Evolutionary conservation across 2,797 vertebrate genomes (phyloP).

Genomic region (Sciurus carolinensis): DNA sequence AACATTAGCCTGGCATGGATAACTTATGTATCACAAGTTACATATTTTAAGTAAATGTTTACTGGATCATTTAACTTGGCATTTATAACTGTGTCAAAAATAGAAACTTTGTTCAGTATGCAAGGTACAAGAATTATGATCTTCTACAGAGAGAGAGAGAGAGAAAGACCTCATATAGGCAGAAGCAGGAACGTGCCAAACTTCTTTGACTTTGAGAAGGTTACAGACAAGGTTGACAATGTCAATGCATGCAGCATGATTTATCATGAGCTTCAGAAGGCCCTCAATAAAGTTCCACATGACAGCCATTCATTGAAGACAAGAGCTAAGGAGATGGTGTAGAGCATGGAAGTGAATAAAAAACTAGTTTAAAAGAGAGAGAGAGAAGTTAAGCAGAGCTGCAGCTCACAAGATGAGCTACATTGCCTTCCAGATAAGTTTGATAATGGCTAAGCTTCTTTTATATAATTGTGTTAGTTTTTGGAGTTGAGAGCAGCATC

Average conservation of each 20-base stretch:
- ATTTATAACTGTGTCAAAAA: constrained; percentile 88
- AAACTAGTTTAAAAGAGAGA: constrained; percentile 77
- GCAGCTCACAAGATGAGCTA: constrained; percentile 72
- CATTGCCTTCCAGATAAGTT: constrained; percentile 69
- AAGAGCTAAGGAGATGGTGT: constrained; percentile 84
- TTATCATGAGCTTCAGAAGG: constrained; percentile 90
- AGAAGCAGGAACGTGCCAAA: constrained; percentile 80
- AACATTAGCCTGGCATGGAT: constrained; percentile 83
- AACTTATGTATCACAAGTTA: constrained; percentile 86
- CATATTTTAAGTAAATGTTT: constrained; percentile 89
- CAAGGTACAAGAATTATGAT: constrained; percentile 82
- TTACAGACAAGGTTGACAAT: constrained; percentile 88
- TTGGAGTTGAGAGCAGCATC: constrained; percentile 63
- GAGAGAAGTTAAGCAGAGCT: constrained; percentile 67
- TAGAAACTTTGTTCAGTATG: constrained; percentile 84
- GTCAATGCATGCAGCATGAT: constrained; percentile 87
- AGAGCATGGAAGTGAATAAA: constrained; percentile 85
- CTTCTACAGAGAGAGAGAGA: constrained; percentile 67
- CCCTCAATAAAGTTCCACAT: constrained; percentile 90
- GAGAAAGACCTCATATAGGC: constrained; percentile 76
- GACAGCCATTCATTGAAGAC: constrained; percentile 87
- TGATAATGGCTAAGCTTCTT: constrained; percentile 72
- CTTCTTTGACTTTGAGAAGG: constrained; percentile 90
- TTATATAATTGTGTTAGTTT: constrained; percentile 79
- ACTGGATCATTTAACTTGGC: constrained; percentile 88